A percentile compares a stretch with the other conserved stretches of the same genome.
Conservation (phyloP, 2,797 vertebrate genomes). For the Rhinella marina region DNA sequence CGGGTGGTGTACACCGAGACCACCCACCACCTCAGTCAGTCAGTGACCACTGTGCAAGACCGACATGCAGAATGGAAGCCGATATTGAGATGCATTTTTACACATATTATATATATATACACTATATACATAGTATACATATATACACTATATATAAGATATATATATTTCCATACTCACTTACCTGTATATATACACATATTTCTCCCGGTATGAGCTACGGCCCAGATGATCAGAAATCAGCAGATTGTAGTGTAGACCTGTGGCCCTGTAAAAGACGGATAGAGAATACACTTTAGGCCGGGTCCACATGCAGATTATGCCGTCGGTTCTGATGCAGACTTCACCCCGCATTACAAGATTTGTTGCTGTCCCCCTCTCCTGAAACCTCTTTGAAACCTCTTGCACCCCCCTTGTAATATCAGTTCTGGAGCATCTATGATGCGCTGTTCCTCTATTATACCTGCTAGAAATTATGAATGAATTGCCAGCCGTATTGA, state of each 20-base stretch:
- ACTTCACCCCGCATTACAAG: too few relatives aligned
- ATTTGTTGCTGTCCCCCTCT: too few relatives aligned
- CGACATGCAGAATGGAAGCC: background rate
- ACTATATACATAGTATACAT: too few relatives aligned
- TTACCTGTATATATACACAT: conserved; percentile 62
- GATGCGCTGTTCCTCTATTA: too few relatives aligned
- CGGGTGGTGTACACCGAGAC: background rate
- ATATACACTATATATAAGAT: too few relatives aligned
- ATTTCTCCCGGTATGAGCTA: conserved; percentile 62
- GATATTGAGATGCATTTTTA: background rate
- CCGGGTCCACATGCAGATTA: too few relatives aligned
- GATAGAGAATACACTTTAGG: background rate
- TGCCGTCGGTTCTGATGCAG: too few relatives aligned
- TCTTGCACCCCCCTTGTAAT: too few relatives aligned
- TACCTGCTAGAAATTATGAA: too few relatives aligned
- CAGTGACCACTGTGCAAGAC: background rate
- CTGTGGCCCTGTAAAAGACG: conserved; percentile 46
- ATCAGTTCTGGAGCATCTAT: too few relatives aligned
- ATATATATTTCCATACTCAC: background rate
- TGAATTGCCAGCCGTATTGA: too few relatives aligned
- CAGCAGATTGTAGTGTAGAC: conserved; percentile 55
- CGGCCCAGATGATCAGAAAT: conserved; percentile 61
- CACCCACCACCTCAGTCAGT: background rate
- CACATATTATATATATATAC: background rate
- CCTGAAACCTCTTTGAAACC: too few relatives aligned